These are phyloP conservation scores for Protomyctophum bolini DNA, from an alignment of 2,113 vertebrate species.

Conservation along the genomic window DNA sequence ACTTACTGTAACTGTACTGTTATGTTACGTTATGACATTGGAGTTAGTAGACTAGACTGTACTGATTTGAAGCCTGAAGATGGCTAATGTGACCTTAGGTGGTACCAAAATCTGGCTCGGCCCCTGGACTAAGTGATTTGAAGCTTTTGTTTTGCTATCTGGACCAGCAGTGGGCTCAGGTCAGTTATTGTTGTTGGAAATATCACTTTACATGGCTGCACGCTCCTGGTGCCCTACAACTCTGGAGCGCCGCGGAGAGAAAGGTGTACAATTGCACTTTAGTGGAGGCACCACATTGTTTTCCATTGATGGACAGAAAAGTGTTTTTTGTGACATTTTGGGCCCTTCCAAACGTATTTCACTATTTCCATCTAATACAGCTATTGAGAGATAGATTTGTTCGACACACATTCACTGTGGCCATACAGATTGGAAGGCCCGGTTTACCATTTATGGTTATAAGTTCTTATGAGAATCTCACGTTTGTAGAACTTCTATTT, in stretches of 20 bases:
- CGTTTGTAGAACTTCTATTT: too few relatives aligned
- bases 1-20: too few relatives aligned
- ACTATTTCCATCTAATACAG: background rate
- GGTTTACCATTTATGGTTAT: too few relatives aligned
- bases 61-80: too few relatives aligned
- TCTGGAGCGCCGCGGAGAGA: slow-evolving; percentile 44
- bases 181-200: slow-evolving; percentile 26
- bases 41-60: too few relatives aligned
- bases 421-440: background rate
- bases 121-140: background rate
- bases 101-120: too few relatives aligned
- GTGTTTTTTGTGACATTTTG: background rate
- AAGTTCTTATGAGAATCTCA: too few relatives aligned
- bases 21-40: too few relatives aligned
- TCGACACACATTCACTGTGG: background rate
- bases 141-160: slow-evolving; percentile 17
- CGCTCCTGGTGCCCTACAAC: slow-evolving; percentile 16
- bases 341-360: background rate
- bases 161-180: slow-evolving; percentile 14
- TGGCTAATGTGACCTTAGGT: too few relatives aligned
- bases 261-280: slow-evolving; percentile 65
- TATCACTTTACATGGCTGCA: slow-evolving; percentile 45
- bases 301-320: slow-evolving; percentile 18
- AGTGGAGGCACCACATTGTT: slow-evolving; percentile 9
- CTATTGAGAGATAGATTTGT: background rate